Percentiles rank a stretch among this genome's conserved stretches.
These are phyloP conservation scores for Amyelois transitella DNA, from an alignment of 1,140 invertebrate species.

Conservation along the genomic window DNA sequence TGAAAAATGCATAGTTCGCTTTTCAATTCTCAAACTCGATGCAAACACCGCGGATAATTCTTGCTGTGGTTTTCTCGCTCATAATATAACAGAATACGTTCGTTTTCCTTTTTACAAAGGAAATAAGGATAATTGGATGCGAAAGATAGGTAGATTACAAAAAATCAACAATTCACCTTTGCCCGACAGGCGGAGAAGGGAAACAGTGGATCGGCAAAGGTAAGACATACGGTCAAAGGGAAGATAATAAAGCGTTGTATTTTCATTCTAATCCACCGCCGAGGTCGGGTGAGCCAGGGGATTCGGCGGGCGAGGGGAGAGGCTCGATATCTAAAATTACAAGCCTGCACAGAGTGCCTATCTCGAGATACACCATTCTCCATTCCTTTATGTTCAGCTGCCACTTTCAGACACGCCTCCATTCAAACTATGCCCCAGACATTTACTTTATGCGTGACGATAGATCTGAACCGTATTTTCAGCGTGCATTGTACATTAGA, in stretches of 20 bases:
- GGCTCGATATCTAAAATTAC: slow-evolving; percentile 69
- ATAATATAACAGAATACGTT: not conserved
- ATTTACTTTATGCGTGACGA: slow-evolving; percentile 38
- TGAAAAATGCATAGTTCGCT: slow-evolving; percentile 14
- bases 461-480: slow-evolving; percentile 26
- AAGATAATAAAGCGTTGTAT: slow-evolving; percentile 69
- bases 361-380: slow-evolving; percentile 49
- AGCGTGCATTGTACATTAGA: slow-evolving; percentile 14
- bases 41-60: not conserved
- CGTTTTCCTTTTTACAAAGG: slow-evolving; percentile 1
- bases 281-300: slow-evolving; percentile 47
- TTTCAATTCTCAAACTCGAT: slow-evolving; percentile 7
- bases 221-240: slow-evolving; percentile 64
- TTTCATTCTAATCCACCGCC: slow-evolving; percentile 66
- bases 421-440: slow-evolving; percentile 44
- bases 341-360: slow-evolving; percentile 61
- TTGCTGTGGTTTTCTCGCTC: not conserved
- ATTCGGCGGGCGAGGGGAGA: slow-evolving; percentile 34
- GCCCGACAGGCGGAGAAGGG: slow-evolving; percentile 19
- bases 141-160: slow-evolving; percentile 24
- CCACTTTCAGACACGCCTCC: slow-evolving; percentile 54
- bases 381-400: slow-evolving; percentile 60
- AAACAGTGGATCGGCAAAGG: slow-evolving; percentile 39
- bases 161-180: slow-evolving; percentile 34
- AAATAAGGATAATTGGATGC: slow-evolving; percentile 26